Conservation (phyloP, 2,113 vertebrate species). For the Aptenodytes forsteri region DNA sequence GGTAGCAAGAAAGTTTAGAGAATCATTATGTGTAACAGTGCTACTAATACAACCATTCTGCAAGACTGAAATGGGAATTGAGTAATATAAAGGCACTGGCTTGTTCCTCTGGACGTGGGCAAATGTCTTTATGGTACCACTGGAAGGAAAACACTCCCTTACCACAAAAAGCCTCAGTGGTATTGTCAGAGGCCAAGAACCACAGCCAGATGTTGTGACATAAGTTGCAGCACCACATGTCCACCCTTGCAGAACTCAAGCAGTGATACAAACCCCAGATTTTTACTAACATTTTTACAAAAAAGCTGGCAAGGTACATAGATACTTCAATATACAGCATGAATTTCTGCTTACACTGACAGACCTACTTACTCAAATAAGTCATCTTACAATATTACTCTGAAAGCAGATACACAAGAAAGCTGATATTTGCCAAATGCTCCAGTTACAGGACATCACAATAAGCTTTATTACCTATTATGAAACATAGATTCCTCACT, state of each 20-base stretch:
- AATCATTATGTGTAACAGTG: neutral
- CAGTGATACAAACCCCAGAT: neutral
- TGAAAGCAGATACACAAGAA: neutral
- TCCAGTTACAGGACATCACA: neutral
- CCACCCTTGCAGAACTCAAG: neutral
- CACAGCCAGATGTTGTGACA: neutral
- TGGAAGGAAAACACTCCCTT: neutral
- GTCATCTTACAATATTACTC: neutral
- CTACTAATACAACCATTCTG: neutral
- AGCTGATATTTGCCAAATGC: neutral
- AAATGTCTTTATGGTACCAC: neutral
- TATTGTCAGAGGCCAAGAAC: neutral
- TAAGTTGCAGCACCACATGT: neutral
- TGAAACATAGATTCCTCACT: neutral
- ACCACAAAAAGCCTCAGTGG: neutral
- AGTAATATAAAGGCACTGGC: neutral
- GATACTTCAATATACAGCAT: neutral
- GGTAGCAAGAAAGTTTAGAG: neutral
- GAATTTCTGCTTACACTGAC: neutral
- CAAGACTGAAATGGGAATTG: neutral
- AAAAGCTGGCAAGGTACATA: neutral
- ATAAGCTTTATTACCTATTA: neutral
- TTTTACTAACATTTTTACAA: neutral
- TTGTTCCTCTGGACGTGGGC: neutral
- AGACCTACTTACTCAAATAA: neutral